Percentiles rank a stretch among this genome's conserved stretches.
phyloP scores from a whole-genome alignment of 2,888 invertebrate species.

The Folsomia candida region DNA sequence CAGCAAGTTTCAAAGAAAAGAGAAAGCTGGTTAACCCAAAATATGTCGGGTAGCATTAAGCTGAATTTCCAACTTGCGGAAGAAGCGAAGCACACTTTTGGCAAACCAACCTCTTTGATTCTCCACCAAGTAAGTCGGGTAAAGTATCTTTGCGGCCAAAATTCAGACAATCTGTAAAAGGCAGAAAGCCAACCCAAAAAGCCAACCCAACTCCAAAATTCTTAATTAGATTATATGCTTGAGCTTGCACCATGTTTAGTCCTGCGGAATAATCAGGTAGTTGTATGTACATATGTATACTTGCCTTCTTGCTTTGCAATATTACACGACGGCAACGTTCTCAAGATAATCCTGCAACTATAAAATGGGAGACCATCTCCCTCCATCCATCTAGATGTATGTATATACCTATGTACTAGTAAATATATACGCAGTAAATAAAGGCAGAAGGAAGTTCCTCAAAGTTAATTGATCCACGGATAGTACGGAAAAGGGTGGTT shows the following conservation, averaged over 20 bases:
- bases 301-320: too few species aligned
- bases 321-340: background rate
- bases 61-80: background rate
- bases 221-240: slow-evolving; percentile 1
- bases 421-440: background rate
- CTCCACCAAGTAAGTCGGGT: background rate
- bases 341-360: background rate
- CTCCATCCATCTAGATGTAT: too few species aligned
- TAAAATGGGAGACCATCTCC: too few species aligned
- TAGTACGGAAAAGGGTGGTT: background rate
- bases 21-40: slow-evolving; percentile 1
- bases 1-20: background rate
- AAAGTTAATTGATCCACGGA: slow-evolving; percentile 2
- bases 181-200: too few species aligned
- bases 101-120: slow-evolving; percentile 5
- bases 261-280: background rate
- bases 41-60: background rate
- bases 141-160: background rate
- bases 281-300: background rate
- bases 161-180: background rate
- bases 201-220: background rate
- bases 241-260: background rate
- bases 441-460: background rate
- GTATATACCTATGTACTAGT: too few species aligned
- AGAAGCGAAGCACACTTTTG: background rate